phyloP scores from a whole-genome alignment of 2,888 invertebrate species.

The Muschampia plurimacula region DNA sequence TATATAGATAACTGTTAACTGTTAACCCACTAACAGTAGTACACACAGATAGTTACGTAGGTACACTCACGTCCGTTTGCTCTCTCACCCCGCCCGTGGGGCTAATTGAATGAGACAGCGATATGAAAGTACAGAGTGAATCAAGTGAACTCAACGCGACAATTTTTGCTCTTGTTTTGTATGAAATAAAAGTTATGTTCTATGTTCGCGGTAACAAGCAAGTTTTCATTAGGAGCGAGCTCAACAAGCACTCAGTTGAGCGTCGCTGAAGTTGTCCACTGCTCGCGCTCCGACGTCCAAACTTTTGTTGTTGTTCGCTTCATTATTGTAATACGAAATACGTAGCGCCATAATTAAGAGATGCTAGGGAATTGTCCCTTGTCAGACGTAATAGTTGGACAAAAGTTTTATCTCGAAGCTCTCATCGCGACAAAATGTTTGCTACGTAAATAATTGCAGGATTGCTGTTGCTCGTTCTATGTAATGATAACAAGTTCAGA shows the following conservation, averaged over 20 bases:
- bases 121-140: slow-evolving; percentile 50
- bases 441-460: slow-evolving; percentile 71
- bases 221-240: slow-evolving; percentile 79
- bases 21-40: slow-evolving; percentile 9
- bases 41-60: slow-evolving; percentile 13
- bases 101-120: slow-evolving; percentile 45
- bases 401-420: slow-evolving; percentile 73
- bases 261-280: slow-evolving; percentile 71
- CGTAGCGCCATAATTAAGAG: slow-evolving; percentile 82
- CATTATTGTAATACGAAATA: slow-evolving; percentile 85
- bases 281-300: slow-evolving; percentile 72
- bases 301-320: slow-evolving; percentile 85
- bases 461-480: slow-evolving; percentile 58
- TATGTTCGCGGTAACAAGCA: slow-evolving; percentile 70
- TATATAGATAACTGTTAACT: no score
- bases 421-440: slow-evolving; percentile 72
- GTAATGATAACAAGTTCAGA: slow-evolving; percentile 71
- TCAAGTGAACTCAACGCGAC: slow-evolving; percentile 55
- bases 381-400: slow-evolving; percentile 74
- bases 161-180: slow-evolving; percentile 61
- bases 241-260: slow-evolving; percentile 82
- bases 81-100: slow-evolving; percentile 10
- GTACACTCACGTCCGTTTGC: slow-evolving; percentile 23
- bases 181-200: slow-evolving; percentile 70
- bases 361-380: slow-evolving; percentile 75